Evolutionary conservation across 2,888 invertebrate genomes (phyloP).

Genomic region (Dryococelus australis): DNA sequence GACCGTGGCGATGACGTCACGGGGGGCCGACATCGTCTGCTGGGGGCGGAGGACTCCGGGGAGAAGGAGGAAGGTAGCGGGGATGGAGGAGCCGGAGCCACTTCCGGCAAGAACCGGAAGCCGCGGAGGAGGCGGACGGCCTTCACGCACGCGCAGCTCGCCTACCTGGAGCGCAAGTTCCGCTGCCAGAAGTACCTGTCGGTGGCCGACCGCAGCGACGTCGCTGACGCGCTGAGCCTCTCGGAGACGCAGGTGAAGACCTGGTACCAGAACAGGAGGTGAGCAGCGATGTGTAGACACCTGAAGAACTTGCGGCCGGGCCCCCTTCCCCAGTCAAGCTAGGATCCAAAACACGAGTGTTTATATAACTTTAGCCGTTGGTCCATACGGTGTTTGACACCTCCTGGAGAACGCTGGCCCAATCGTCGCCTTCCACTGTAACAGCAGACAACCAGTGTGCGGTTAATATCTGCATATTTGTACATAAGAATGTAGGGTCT

Average conservation of each 20-base stretch:
- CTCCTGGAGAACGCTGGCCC: too few species aligned
- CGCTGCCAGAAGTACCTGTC: slow-evolving; percentile 93
- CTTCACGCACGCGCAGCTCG: slow-evolving; percentile 93
- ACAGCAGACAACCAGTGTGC: too few species aligned
- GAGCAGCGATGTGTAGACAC: too few species aligned
- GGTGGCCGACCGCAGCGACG: slow-evolving; percentile 91
- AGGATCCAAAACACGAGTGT: too few species aligned
- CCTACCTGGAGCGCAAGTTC: slow-evolving; percentile 90
- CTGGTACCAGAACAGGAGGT: slow-evolving; percentile 93
- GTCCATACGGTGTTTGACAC: too few species aligned
- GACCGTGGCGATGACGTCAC: slow-evolving; percentile 1
- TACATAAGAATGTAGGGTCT: too few species aligned
- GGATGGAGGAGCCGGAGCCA: slow-evolving; percentile 54
- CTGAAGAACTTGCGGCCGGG: too few species aligned
- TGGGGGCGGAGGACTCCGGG: slow-evolving; percentile 35
- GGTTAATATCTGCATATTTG: too few species aligned
- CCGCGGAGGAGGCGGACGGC: slow-evolving; percentile 87
- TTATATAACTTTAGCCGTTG: too few species aligned
- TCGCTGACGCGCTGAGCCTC: slow-evolving; percentile 87
- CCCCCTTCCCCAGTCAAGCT: too few species aligned
- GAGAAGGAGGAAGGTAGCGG: slow-evolving; percentile 57
- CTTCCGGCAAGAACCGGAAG: slow-evolving; percentile 62
- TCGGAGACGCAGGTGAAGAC: slow-evolving; percentile 96
- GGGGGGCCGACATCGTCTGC: neutral
- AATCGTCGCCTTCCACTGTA: too few species aligned